Percentiles rank a stretch among this genome's conserved stretches.
phyloP scores from a whole-genome alignment of 2,113 vertebrate species.

The Vireo altiloquus region DNA sequence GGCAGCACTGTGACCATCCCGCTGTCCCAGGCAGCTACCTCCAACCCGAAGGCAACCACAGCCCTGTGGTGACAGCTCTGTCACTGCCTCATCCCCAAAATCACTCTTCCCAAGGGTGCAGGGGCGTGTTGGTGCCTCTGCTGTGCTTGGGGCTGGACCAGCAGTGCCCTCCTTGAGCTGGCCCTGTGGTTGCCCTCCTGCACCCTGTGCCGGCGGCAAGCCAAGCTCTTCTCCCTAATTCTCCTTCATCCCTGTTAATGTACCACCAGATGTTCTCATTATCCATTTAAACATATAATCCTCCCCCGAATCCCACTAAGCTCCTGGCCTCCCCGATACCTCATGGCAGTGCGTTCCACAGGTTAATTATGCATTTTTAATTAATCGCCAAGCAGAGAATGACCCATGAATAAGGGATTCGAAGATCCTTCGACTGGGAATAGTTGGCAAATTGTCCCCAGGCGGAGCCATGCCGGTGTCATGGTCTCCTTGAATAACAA shows the following conservation, averaged over 20 bases:
- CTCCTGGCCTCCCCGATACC: slow-evolving; percentile 41
- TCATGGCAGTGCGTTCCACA: slow-evolving; percentile 41
- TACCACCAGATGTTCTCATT: slow-evolving; percentile 60
- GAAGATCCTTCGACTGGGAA: neutral
- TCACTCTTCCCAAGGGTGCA: rapidly evolving
- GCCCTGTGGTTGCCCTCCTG: neutral
- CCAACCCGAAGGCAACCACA: neutral
- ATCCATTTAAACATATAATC: slow-evolving; percentile 65
- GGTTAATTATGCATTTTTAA: slow-evolving; percentile 55
- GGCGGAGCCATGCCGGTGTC: rapidly evolving
- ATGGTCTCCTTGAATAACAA: neutral
- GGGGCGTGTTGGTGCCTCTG: rapidly evolving
- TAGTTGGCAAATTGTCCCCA: neutral
- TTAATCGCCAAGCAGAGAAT: neutral
- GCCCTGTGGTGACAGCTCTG: neutral
- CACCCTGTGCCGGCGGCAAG: rapidly evolving
- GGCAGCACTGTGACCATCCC: rapidly evolving
- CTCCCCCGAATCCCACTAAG: slow-evolving; percentile 40
- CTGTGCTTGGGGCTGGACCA: rapidly evolving
- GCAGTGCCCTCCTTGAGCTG: neutral
- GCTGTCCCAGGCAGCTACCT: neutral
- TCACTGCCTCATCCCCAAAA: neutral
- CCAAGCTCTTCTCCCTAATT: slow-evolving; percentile 38
- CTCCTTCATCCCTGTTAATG: slow-evolving; percentile 54
- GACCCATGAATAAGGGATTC: neutral